Conservation (phyloP, 2,113 vertebrate genomes). For the Peucedramus taeniatus region DNA sequence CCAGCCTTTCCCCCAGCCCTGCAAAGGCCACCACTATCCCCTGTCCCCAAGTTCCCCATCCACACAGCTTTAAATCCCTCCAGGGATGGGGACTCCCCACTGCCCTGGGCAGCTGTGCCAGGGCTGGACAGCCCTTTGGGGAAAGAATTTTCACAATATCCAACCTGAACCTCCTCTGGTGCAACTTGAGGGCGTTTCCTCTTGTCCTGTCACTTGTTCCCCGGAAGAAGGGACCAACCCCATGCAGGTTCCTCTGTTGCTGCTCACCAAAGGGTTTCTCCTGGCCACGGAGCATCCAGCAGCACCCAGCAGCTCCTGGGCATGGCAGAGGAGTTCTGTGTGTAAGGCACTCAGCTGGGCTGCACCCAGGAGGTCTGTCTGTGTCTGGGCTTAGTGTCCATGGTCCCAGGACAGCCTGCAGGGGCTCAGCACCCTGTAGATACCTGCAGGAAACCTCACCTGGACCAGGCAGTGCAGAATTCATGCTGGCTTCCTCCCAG, state of each 20-base stretch:
- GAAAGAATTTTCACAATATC: background rate
- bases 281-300: background rate
- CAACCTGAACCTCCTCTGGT: background rate
- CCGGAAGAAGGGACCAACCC: background rate
- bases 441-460: background rate
- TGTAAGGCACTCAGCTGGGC: background rate
- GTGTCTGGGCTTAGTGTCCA: background rate
- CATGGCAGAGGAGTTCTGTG: background rate
- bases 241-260: rapidly evolving
- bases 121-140: background rate
- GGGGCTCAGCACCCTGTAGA: background rate
- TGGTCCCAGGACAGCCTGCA: background rate
- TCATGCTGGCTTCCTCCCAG: background rate
- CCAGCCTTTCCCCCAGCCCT: background rate
- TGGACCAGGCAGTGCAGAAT: background rate
- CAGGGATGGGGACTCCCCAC: background rate
- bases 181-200: rapidly evolving
- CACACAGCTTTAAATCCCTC: background rate
- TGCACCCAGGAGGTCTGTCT: background rate
- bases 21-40: background rate
- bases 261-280: background rate
- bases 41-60: background rate
- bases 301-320: background rate
- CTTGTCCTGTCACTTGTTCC: background rate
- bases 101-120: background rate